A percentile compares a stretch with the other conserved stretches of the same genome.
phyloP scores from a whole-genome alignment of 30 jellyfish, hydroid and myxozoan species.

The Chrysaora quinquecirrha region DNA sequence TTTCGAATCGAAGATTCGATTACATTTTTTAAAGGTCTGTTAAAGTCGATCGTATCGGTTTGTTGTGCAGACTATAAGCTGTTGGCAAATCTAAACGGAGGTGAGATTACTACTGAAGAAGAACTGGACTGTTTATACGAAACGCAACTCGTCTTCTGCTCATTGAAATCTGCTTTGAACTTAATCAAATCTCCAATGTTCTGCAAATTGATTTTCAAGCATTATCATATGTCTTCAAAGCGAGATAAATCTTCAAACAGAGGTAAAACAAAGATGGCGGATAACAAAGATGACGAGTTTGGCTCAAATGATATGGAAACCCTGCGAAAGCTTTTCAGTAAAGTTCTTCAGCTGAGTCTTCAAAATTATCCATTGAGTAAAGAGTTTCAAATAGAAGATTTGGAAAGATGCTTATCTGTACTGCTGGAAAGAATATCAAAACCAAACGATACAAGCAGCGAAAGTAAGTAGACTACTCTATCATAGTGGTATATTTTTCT shows the following conservation, averaged over 20 bases:
- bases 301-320: background rate
- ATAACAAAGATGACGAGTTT: conserved; percentile 9
- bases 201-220: conserved; percentile 43
- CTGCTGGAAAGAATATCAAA: background rate
- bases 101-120: background rate
- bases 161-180: conserved; percentile 31
- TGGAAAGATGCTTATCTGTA: background rate
- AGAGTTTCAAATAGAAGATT: background rate
- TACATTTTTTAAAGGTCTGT: conserved; percentile 23
- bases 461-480: too few relatives aligned
- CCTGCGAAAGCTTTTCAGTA: background rate
- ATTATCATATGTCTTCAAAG: conserved; percentile 19
- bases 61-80: conserved; percentile 1
- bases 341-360: background rate
- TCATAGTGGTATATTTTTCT: too few relatives aligned
- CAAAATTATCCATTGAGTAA: background rate
- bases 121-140: conserved; percentile 24
- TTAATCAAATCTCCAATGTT: conserved; percentile 44
- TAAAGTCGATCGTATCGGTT: conserved; percentile 1
- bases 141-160: conserved; percentile 41
- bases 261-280: conserved; percentile 16
- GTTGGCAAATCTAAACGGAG: background rate
- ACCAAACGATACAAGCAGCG: background rate
- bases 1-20: conserved; percentile 46
- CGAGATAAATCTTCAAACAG: background rate